Evolutionary conservation across 2,888 invertebrate species (phyloP), one percentile per base, ranked within the genome.

Genomic region (Adela reaumurella): DNA sequence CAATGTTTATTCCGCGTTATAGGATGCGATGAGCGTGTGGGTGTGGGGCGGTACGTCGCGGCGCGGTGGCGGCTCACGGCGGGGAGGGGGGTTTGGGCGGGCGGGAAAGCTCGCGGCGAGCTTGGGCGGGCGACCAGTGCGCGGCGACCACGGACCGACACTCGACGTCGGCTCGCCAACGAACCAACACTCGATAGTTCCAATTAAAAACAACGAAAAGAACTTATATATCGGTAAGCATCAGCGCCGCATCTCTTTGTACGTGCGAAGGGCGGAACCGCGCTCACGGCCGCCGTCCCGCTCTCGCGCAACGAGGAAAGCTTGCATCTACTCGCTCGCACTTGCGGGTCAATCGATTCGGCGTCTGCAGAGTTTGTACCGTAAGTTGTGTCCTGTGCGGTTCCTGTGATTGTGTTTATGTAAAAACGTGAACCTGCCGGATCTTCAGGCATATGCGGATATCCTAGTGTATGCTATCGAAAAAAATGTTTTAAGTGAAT

Each of bases 161-260:
- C 77, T 78, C 78, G 72, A 78, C 78, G 78, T 78, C 78, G 77
- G 78, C 77, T 78, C 77, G 74, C 77, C 76, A 66, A 69, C 72
- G 68, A 73, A 64, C 68, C 67, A 65, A 74, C 68, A 74, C 35
- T 35, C 35, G 3, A 14, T 35, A 14, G 14, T 4, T 35, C 14
- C 35, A 14, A 35, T 14, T 14, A 35, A 14, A 35, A 35, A 35
- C 35, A 35, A 8, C 35, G 35, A 8, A 14, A 8, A 35, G 35
- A 35, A 68, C 69, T 63, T 65, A 62, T n/a, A n/a, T 65, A 73
- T 66, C 76, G 77, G 78, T 78, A 78, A 78, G 76, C 68, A 59
- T 62, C 61, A 43, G n/a, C 57, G 35, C 3, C 3, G n/a, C 35
- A 4, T 35, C n/a, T 35, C 24, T 24, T 24, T 24, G 4, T 24